phyloP scores from a whole-genome alignment of 2,113 vertebrate genomes.

The Ceyx margarethae region DNA sequence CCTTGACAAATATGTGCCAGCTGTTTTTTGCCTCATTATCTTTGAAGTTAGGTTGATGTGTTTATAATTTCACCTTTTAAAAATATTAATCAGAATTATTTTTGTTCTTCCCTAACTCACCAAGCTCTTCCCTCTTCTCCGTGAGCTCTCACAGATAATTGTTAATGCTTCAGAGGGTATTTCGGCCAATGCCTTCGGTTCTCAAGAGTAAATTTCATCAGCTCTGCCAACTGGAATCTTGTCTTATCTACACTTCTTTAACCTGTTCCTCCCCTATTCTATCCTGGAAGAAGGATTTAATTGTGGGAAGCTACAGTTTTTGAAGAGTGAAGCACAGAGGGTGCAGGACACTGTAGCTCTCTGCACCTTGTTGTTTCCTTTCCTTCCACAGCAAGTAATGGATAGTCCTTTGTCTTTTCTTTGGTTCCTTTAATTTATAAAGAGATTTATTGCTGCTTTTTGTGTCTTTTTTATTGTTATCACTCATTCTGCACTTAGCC shows the following conservation, averaged over 20 bases:
- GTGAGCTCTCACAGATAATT: neutral
- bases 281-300: neutral
- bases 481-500: neutral
- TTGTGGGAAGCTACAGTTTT: neutral
- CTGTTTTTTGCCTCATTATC: neutral
- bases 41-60: neutral
- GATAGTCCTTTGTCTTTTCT: neutral
- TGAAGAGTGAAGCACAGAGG: neutral
- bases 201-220: neutral
- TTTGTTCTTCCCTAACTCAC: neutral
- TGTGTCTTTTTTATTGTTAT: neutral
- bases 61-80: neutral
- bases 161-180: slow-evolving; percentile 22
- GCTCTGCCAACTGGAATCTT: neutral
- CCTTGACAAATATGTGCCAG: neutral
- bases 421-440: neutral
- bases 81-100: neutral
- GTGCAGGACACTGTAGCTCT: neutral
- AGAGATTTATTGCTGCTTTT: neutral
- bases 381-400: neutral
- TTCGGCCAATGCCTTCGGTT: neutral
- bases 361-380: neutral
- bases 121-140: neutral
- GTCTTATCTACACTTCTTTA: neutral
- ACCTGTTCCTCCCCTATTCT: neutral